Evolutionary conservation across 2,888 invertebrate species (phyloP).

Genomic region (Apodemia duryi): DNA sequence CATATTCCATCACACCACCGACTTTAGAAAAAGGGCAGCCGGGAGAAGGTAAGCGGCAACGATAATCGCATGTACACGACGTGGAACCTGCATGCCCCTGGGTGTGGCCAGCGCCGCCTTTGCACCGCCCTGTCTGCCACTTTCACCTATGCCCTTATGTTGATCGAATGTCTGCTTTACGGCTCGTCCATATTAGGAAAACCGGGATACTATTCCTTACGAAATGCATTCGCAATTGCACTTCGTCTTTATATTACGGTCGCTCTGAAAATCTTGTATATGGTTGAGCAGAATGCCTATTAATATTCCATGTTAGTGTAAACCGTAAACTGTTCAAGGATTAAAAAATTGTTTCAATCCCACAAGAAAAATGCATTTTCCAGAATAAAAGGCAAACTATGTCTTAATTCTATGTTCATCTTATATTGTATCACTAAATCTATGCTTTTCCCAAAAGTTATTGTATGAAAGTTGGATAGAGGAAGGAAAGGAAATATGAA

Average conservation of each 20-base stretch:
- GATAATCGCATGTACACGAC: constrained; percentile 67
- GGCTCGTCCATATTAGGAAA: constrained; percentile 2
- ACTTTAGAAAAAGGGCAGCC: constrained; percentile 91
- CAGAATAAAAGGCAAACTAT: no score
- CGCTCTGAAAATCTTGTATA: background rate
- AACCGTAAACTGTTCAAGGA: no score
- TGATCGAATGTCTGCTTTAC: constrained; percentile 3
- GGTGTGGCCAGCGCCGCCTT: constrained; percentile 41
- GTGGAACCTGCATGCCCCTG: constrained; percentile 62
- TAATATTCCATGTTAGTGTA: no score
- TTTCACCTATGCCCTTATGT: constrained; percentile 9
- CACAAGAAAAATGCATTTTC: no score
- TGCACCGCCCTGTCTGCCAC: constrained; percentile 13
- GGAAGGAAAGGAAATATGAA: no score
- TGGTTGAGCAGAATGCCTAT: no score
- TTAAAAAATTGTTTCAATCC: no score
- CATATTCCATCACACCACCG: constrained; percentile 75
- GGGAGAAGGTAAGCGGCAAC: constrained; percentile 87
- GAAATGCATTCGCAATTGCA: background rate
- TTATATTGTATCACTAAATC: no score
- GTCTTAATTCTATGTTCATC: no score
- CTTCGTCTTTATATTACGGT: background rate
- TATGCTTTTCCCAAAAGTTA: no score
- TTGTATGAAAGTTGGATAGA: no score
- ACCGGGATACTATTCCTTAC: background rate